phyloP scores from a whole-genome alignment of 2,888 invertebrate species.

The Priapulus caudatus region DNA sequence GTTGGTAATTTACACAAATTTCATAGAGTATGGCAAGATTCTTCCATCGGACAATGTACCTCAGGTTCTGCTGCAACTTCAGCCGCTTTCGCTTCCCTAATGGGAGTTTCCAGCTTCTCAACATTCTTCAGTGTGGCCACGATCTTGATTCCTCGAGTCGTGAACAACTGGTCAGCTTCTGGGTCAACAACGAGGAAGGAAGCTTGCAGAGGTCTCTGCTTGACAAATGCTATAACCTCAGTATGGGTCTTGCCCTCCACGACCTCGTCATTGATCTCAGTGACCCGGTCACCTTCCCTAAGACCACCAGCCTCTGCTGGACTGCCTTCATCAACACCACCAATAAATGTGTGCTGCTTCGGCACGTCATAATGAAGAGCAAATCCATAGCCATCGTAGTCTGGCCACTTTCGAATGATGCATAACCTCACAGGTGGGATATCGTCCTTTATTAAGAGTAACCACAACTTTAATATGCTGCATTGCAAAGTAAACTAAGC shows the following conservation, averaged over 20 bases:
- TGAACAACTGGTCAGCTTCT: neutral
- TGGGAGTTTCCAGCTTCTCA: neutral
- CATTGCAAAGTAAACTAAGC: no score
- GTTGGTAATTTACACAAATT: no score
- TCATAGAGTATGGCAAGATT: no score
- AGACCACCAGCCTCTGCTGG: slow-evolving; percentile 3
- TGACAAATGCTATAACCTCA: neutral
- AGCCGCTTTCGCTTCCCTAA: neutral
- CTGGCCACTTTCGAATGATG: neutral
- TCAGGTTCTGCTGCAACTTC: no score
- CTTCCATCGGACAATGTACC: no score
- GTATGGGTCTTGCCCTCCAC: neutral
- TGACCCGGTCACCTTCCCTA: neutral
- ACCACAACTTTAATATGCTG: no score
- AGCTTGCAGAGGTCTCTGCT: neutral
- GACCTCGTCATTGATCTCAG: neutral
- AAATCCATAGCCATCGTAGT: neutral
- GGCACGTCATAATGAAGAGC: neutral
- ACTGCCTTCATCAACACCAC: neutral
- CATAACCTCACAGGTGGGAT: neutral
- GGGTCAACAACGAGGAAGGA: neutral
- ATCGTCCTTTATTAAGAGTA: neutral
- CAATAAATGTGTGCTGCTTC: neutral
- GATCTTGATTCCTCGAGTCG: neutral
- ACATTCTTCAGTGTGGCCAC: neutral